Conservation (phyloP, 2,113 vertebrate species). For the Planiliza haematocheilus region DNA sequence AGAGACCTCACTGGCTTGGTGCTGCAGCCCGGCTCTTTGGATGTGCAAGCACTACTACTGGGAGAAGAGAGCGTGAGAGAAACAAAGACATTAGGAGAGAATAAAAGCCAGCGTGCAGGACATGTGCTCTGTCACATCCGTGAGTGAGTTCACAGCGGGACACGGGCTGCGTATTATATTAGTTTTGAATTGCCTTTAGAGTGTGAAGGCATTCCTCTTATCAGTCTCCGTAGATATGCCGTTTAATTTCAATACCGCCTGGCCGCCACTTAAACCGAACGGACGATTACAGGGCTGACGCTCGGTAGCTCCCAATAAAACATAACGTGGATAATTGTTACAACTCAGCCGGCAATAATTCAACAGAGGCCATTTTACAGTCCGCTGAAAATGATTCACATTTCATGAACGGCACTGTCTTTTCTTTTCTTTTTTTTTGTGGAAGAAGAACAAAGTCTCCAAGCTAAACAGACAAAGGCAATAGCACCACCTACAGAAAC, state of each 20-base stretch:
- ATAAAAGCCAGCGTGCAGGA: neutral
- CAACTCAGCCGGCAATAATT: too few relatives aligned
- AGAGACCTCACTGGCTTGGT: conserved; percentile 54
- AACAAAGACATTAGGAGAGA: too few relatives aligned
- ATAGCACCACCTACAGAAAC: neutral
- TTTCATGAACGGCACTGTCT: too few relatives aligned
- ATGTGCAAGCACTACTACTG: conserved; percentile 47
- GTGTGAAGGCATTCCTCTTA: conserved; percentile 21
- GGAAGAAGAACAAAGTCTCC: too few relatives aligned
- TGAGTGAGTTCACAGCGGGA: conserved; percentile 29
- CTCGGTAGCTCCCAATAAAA: too few relatives aligned
- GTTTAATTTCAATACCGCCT: too few relatives aligned
- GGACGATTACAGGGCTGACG: neutral
- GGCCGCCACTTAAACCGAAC: too few relatives aligned
- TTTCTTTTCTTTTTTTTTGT: too few relatives aligned
- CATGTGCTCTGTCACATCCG: conserved; percentile 20
- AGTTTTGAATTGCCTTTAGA: conserved; percentile 4
- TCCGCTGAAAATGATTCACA: too few relatives aligned
- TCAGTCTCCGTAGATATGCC: too few relatives aligned
- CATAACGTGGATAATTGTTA: too few relatives aligned
- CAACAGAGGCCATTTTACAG: too few relatives aligned
- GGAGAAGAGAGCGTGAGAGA: conserved; percentile 19
- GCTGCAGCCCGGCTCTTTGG: conserved; percentile 38
- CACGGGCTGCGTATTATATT: conserved; percentile 15
- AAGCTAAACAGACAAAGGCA: neutral